Evolutionary conservation across 1,140 invertebrate genomes (phyloP), one percentile per base, ranked within the genome.

Genomic region (Gryon sp.): DNA sequence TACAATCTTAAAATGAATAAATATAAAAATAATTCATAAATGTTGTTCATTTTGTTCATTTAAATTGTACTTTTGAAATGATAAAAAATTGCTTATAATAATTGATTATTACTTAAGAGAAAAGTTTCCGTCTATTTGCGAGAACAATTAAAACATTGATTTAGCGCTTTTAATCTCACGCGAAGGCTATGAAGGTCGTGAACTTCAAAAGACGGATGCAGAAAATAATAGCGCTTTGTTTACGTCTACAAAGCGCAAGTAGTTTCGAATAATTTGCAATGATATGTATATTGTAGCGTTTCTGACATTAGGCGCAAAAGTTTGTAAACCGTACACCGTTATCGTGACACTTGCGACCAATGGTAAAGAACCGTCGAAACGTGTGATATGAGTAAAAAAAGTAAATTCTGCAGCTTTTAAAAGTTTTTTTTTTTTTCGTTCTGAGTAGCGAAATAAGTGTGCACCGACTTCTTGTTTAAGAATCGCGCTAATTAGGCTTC

Each of bases 401-500:
- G 22, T 7, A 24, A 24, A 7, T 24, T 34, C 30, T n/a, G n/a
- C n/a, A n/a, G n/a, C n/a, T n/a, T n/a, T n/a, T n/a, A n/a, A n/a
- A n/a, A n/a, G n/a, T n/a, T n/a, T n/a, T n/a, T n/a, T n/a, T n/a
- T n/a, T n/a, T n/a, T n/a, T n/a, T n/a, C n/a, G n/a, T n/a, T n/a
- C 26, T 12, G 19, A 68, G 50, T 55, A 41, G 11, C 12, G 63
- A 46, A 46, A 46, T 28, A 55, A 68, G 48, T 46, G 52, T 12
- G 15, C 41, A 11, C 22, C 38, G 32, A 30, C 62, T 53, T 46
- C 20, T 38, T 28, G 38, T 46, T 48, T 46, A 57, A 69, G 65
- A 69, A 48, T 69, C 22, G 41, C 32, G 15, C 65, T 69, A 69
- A 69, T 69, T 69, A 69, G 65, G 15, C 50, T 40, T 38, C 52